A percentile compares a stretch with the other conserved stretches of the same genome.
phyloP scores from a whole-genome alignment of 1,140 invertebrate species.

The Scaptomyza pallida region DNA sequence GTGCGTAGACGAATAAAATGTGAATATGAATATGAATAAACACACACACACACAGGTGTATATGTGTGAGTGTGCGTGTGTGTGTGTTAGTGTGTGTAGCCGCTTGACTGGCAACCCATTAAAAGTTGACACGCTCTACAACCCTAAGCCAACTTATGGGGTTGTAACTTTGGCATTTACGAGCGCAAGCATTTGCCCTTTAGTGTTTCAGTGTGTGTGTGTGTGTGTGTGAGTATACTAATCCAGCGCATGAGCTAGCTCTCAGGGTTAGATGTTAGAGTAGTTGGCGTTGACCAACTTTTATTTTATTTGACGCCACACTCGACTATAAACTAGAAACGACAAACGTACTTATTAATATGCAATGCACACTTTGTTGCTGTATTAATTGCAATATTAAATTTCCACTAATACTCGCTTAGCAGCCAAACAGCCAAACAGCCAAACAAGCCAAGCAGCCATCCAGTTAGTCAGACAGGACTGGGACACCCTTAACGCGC shows the following conservation, averaged over 20 bases:
- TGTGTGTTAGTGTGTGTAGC: not conserved
- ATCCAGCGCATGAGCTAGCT: constrained; percentile 45
- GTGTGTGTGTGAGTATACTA: constrained; percentile 41
- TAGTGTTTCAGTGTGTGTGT: constrained; percentile 39
- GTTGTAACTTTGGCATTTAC: constrained; percentile 76
- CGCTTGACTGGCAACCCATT: constrained; percentile 52
- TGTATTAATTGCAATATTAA: constrained; percentile 83
- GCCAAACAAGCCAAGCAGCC: constrained; percentile 19
- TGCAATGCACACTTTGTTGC: constrained; percentile 81
- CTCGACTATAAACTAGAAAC: constrained; percentile 46
- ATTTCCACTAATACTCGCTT: constrained; percentile 82
- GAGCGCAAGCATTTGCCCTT: constrained; percentile 71
- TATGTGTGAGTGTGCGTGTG: not conserved
- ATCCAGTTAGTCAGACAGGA: constrained; percentile 7
- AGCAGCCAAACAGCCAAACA: constrained; percentile 39
- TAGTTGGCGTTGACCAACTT: constrained; percentile 42
- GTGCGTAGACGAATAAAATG: constrained; percentile 27
- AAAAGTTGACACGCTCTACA: constrained; percentile 62
- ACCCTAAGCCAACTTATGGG: constrained; percentile 59
- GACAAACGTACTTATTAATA: constrained; percentile 79
- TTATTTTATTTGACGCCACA: constrained; percentile 24
- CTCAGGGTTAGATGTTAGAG: constrained; percentile 1
- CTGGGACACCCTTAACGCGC: constrained; percentile 2
- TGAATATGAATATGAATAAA: constrained; percentile 63
- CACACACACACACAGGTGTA: not conserved